Base-by-base conservation (phyloP, 2,888 invertebrate genomes). In the Zhengitettix transpicula region DNA sequence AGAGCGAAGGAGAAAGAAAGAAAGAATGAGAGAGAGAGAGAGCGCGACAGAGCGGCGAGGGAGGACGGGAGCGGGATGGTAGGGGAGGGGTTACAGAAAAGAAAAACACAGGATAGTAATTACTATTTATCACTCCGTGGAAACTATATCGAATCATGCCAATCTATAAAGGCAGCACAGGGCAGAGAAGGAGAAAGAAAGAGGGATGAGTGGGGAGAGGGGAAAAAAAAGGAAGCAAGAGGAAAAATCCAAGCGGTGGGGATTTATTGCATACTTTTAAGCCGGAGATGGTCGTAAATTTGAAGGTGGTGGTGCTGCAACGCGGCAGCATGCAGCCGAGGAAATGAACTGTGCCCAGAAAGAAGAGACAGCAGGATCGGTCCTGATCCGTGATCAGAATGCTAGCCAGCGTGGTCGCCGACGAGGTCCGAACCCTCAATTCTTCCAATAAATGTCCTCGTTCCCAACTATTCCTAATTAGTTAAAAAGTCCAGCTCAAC, bases 231-330 rank as follows among this genome's bases (percentile, higher is more conserved):
- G 40, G 55, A 58, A 55, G 57, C 55, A 56, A 62, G 42, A 55
- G 44, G 42, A 59, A 58, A 61, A 61, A 61, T 61, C 61, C 57
- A 57, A 59, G 61, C 61, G 44, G 57, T 56, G 67, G 69, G 71
- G 72, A 74, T 74, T 74, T 74, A 74, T 73, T 72, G 73, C 73
- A 71, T 71, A 73, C 72, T 74, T 74, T 74, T 74, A 74, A 74
- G 74, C 73, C 73, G 71, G 71, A 67, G 72, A 70, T 71, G 73
- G 71, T 71, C 72, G 72, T 74, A 74, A 74, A 74, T 74, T 73
- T 73, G 72, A 71, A 70, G 67, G 66, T 61, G 59, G 56, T 59
- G 63, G 56, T 60, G 60, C 56, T 58, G 55, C 44, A 54, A 52
- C 54, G 41, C 60, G 52, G 56, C 28, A 28, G 28, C 28, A 28